phyloP scores from a whole-genome alignment of 2,797 vertebrate species.

The Amblyopsis hoosieri region DNA sequence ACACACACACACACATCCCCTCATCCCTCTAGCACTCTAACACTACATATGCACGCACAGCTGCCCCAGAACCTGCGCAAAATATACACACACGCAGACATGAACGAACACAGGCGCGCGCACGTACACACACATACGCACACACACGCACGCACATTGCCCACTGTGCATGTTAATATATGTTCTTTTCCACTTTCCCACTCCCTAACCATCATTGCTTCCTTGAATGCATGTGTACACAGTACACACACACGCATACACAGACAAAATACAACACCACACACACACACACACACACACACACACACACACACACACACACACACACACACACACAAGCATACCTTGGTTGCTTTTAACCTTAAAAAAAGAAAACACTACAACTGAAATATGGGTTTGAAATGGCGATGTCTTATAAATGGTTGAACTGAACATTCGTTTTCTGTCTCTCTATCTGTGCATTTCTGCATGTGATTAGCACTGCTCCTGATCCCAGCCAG shows the following conservation, averaged over 20 bases:
- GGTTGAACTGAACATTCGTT: not conserved
- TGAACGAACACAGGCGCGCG: not conserved
- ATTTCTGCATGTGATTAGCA: no score
- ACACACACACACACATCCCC: not conserved
- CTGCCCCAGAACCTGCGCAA: conserved; percentile 35
- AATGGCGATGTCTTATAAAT: not conserved
- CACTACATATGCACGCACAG: conserved; percentile 48
- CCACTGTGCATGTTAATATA: not conserved
- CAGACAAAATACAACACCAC: not conserved
- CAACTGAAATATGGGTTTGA: conserved; percentile 4
- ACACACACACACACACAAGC: conserved; percentile 9
- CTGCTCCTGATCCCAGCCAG: no score
- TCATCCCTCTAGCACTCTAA: conserved; percentile 51
- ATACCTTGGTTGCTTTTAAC: not conserved
- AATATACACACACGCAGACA: not conserved
- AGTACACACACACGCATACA: not conserved
- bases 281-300: not conserved
- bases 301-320: not conserved
- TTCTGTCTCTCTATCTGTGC: no score
- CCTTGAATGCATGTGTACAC: not conserved
- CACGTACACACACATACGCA: conserved; percentile 6
- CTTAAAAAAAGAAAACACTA: no score
- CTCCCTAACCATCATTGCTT: conserved; percentile 3
- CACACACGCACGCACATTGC: not conserved
- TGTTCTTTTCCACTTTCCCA: conserved; percentile 9